phyloP scores from a whole-genome alignment of 2,888 invertebrate species.

The Scaptomyza caliginosa region DNA sequence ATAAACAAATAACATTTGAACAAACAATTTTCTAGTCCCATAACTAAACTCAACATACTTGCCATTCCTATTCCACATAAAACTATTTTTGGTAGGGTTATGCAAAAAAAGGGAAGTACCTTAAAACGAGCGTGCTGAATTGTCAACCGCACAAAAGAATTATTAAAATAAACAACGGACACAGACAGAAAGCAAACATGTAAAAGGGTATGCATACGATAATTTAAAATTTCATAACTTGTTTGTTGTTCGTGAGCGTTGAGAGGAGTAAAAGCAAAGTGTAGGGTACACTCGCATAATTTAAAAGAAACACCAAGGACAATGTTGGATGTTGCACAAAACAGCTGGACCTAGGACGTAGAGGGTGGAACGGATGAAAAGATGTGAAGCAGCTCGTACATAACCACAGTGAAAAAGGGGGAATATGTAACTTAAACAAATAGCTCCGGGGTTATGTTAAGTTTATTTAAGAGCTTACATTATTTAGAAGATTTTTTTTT shows the following conservation, averaged over 20 bases:
- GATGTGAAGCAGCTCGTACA: conserved; percentile 2
- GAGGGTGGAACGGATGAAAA: neutral
- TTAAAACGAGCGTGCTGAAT: conserved; percentile 6
- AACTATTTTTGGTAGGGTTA: neutral
- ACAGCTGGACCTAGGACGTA: neutral
- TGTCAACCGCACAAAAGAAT: conserved; percentile 15
- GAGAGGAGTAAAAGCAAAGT: neutral
- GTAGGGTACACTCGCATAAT: conserved; percentile 40
- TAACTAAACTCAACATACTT: neutral
- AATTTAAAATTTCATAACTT: conserved; percentile 45
- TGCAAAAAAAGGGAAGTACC: neutral
- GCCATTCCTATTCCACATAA: neutral
- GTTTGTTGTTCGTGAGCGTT: conserved; percentile 14
- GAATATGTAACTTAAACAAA: conserved; percentile 26
- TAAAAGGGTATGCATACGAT: conserved; percentile 23
- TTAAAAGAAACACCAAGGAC: conserved; percentile 56
- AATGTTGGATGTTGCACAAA: conserved; percentile 21
- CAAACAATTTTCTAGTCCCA: too few species aligned
- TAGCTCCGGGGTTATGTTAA: conserved; percentile 48
- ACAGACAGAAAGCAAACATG: conserved; percentile 12
- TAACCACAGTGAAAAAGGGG: neutral
- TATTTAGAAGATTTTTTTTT: conserved; percentile 57
- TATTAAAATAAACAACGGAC: conserved; percentile 23
- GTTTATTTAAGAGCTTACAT: conserved; percentile 71
- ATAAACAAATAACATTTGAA: too few species aligned